Percentiles rank a stretch among this genome's conserved stretches.
These are phyloP conservation scores for Muscicapa striata DNA, from an alignment of 2,797 vertebrate genomes.

Conservation along the genomic window DNA sequence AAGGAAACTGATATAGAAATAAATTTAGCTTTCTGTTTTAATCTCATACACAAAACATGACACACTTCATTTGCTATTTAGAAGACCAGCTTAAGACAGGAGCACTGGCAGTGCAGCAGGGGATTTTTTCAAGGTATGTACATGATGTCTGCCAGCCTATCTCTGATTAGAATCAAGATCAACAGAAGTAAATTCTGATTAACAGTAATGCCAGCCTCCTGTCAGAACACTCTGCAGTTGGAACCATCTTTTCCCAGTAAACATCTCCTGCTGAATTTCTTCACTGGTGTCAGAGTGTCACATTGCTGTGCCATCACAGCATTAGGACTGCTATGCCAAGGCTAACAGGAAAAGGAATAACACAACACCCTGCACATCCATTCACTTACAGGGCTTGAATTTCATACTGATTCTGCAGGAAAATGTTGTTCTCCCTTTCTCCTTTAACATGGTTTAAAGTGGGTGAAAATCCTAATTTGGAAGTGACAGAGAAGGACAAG, in stretches of 20 bases:
- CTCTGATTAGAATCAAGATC: conserved; percentile 56
- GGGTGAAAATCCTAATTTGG: neutral
- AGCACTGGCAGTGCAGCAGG: neutral
- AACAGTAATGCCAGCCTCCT: conserved; percentile 22
- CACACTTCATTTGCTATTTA: neutral
- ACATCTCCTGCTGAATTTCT: conserved; percentile 23
- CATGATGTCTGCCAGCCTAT: neutral
- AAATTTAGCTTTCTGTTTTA: conserved; percentile 19
- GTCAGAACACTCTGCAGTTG: conserved; percentile 30
- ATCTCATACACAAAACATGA: neutral
- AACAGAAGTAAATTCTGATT: conserved; percentile 52
- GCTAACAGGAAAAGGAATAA: neutral
- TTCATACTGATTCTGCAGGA: neutral
- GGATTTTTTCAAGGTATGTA: conserved; percentile 26
- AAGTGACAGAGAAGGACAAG: neutral
- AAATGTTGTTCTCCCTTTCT: neutral
- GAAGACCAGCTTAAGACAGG: neutral
- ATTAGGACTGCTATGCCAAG: neutral
- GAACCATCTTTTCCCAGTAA: conserved; percentile 20
- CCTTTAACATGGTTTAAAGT: neutral
- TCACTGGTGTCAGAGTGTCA: neutral
- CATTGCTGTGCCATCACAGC: neutral
- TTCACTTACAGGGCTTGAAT: neutral
- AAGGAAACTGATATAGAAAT: neutral
- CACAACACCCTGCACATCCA: neutral